Evolutionary conservation across 2,797 vertebrate genomes (phyloP).

Genomic region (Xerus rutilus): DNA sequence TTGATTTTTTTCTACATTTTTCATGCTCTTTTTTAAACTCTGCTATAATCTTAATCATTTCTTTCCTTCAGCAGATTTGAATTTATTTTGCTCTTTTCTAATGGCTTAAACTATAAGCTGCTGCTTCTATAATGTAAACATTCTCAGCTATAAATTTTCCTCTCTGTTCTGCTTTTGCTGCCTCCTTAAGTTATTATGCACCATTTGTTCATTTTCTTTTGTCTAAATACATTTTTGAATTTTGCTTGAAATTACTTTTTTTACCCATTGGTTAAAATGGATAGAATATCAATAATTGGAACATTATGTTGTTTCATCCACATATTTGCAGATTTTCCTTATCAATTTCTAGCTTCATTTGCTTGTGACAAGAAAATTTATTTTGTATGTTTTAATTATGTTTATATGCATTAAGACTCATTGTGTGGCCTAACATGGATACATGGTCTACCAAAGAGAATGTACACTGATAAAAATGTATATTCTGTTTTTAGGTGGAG

Average conservation of each 20-base stretch:
- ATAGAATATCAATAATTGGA: too few relatives aligned
- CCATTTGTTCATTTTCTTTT: background rate
- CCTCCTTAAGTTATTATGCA: background rate
- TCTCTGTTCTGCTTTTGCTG: background rate
- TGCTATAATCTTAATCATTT: background rate
- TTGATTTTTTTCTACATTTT: background rate
- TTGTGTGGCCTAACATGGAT: background rate
- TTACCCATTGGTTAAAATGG: background rate
- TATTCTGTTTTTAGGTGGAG: background rate
- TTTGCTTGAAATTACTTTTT: background rate
- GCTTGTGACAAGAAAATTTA: background rate
- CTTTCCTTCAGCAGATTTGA: background rate
- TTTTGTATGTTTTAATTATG: background rate
- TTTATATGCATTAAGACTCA: background rate
- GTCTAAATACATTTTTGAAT: background rate
- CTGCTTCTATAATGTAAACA: background rate
- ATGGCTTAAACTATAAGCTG: background rate
- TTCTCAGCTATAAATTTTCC: background rate
- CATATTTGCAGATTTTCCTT: background rate
- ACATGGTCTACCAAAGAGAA: background rate
- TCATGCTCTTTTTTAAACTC: background rate
- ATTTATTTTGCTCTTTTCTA: background rate
- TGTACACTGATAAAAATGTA: background rate
- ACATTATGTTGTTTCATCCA: background rate
- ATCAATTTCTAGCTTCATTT: background rate